Base-by-base conservation (phyloP, 2,797 vertebrate species). In the Botia kubotai region DNA sequence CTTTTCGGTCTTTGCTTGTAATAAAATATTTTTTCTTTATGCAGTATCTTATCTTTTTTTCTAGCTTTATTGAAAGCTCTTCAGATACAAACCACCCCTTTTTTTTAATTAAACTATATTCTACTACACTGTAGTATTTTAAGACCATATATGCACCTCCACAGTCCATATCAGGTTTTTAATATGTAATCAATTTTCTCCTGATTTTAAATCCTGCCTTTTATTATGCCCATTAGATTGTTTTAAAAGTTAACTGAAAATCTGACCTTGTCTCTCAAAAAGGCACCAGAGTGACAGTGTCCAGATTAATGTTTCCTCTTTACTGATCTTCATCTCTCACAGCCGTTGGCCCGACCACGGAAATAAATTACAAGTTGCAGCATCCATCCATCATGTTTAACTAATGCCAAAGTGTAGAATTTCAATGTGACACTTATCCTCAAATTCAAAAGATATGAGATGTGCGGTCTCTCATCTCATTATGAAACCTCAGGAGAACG, bases 401-500 rank as follows among this genome's bases (percentile, higher is more conserved):
- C 53, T 77, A 85, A 84, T 77, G 76, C 77, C 50, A 83, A 39
- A 80, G 58, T 80, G 36, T 75, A 50, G 87, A 74, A 63, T 71
- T 84, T 77, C 85, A 75, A 83, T 70, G 87, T 83, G n/a, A 83
- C 67, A 74, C 82, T 89, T 88, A 85, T 88, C 80, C 82, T 17
- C 77, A 80, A 87, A 88, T 87, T 87, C 84, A 77, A 89, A 83
- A 87, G 63, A 71, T 85, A 85, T 80, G 83, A 83, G 77, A 69
- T 76, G 83, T 29, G 21, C 62, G 17, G 83, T 71, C 74, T 71
- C 76, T 68, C 79, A 80, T 83, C 81, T 84, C 84, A 83, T 87
- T 87, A 81, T 78, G 69, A 52, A 77, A 62, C 50, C 77, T 55
- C 69, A 26, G 71, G 74, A 75, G 65, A 66, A 72, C 76, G 17